Base-by-base conservation (phyloP, 1,140 invertebrate species). In the Cotesia vestalis region DNA sequence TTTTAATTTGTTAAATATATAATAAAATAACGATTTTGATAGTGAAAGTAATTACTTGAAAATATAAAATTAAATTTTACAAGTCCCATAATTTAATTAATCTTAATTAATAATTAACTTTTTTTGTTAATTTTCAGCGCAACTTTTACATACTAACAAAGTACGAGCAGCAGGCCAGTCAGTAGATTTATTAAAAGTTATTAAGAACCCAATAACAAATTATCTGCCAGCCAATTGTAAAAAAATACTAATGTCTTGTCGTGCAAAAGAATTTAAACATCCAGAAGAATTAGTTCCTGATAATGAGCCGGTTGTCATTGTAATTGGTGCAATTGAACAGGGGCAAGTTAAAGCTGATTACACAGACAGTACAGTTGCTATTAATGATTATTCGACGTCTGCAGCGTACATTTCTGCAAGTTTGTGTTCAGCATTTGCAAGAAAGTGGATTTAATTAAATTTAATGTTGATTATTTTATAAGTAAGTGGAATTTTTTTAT, bases 281-380 rank as follows among this genome's bases (percentile, higher is more conserved):
- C 92, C 94, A 53, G 84, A 90, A 68, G 94, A 97, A 61, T 80
- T 99, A 9, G 95, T 97, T 9, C 94, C 94, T 5, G 84, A 88
- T 36, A 85, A 91, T 73, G 94, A 96, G 77, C 96, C 96, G 12
- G 90, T 98, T 73, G 96, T 93, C 0, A 88, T 99, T 73, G 93
- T 99, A 3, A 89, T 99, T 75, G 98, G 98, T 57, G 97, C 98
- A 3, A 98, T 99, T 92, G 97, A 98, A 4, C 96, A 98, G 88
- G 98, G 98, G 69, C 94, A 94, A 84, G 92, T 94, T 3, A 90
- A 95, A 78, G 89, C 92, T 0, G 96, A 99, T 84, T 99, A 99
- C 85, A 91, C 92, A 9, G 97, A 99, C 88, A 93, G 95, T 71
- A 91, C 92, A 0, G 88, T 96, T 79, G 96, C 98, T 2, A 95